A percentile compares a stretch with the other conserved stretches of the same genome.
Conservation (phyloP, 2,797 vertebrate species). For the Alectoris magna region DNA sequence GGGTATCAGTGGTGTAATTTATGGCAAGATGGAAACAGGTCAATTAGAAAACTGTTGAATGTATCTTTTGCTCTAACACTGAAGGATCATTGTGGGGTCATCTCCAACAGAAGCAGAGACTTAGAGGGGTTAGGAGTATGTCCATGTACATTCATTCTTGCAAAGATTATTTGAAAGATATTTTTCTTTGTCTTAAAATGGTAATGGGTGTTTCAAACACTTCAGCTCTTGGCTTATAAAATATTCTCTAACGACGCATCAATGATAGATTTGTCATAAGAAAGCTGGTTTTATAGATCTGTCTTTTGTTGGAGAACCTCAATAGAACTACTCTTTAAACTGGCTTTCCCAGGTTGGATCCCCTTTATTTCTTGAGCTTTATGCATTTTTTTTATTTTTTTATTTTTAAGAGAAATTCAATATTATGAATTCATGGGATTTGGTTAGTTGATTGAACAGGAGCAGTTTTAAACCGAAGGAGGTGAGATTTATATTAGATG, state of each 20-base stretch:
- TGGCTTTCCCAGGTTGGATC: background rate
- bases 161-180: background rate
- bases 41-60: background rate
- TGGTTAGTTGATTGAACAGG: background rate
- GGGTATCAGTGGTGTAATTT: background rate
- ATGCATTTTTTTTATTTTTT: background rate
- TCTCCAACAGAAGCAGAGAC: background rate
- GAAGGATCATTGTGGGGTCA: background rate
- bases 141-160: background rate
- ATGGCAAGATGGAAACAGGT: background rate
- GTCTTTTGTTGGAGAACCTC: background rate
- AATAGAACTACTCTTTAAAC: background rate
- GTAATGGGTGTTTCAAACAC: background rate
- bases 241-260: background rate
- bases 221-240: background rate
- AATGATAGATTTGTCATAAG: background rate
- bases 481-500: too few species aligned
- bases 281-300: background rate
- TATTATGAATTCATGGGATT: background rate
- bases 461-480: too few species aligned
- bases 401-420: background rate
- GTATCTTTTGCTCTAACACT: accelerated
- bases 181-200: background rate
- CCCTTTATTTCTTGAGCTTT: background rate
- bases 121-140: background rate